These are phyloP conservation scores for Leptinotarsa defecta DNA, from an alignment of 1,140 invertebrate species.

Conservation along the genomic window DNA sequence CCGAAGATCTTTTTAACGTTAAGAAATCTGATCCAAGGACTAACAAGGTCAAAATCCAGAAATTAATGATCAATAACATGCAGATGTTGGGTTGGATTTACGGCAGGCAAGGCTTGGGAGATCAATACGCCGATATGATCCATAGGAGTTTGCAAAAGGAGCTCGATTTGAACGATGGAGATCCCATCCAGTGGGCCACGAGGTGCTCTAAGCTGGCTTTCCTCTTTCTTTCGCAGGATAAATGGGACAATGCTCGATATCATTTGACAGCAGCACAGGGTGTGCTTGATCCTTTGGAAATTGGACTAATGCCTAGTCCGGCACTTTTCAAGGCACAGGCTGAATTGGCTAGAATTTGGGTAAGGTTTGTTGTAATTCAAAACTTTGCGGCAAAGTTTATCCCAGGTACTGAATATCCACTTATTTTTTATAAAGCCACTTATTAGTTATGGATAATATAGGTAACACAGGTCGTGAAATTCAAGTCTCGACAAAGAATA, in stretches of 20 bases:
- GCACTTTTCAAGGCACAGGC: constrained; percentile 43
- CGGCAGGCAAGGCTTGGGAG: constrained; percentile 39
- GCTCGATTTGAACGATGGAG: constrained; percentile 41
- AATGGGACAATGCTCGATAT: constrained; percentile 48
- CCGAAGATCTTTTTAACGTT: constrained; percentile 48
- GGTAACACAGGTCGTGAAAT: too few relatives aligned
- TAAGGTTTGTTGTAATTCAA: constrained; percentile 10
- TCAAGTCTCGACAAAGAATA: too few relatives aligned
- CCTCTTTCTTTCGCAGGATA: constrained; percentile 41
- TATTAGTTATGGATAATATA: too few relatives aligned
- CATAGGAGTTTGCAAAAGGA: constrained; percentile 47
- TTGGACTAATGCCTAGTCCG: constrained; percentile 36
- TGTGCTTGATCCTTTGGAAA: constrained; percentile 47
- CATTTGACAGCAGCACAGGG: constrained; percentile 45
- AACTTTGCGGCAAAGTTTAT: too few relatives aligned
- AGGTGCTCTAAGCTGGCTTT: constrained; percentile 46
- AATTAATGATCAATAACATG: constrained; percentile 48
- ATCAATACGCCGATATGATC: constrained; percentile 41
- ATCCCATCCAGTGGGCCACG: constrained; percentile 47
- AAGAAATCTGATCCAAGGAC: constrained; percentile 35
- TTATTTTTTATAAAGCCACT: too few relatives aligned
- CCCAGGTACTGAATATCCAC: too few relatives aligned
- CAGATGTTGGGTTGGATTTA: constrained; percentile 53
- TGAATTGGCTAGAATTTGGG: constrained; percentile 48
- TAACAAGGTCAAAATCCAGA: constrained; percentile 39